phyloP scores from a whole-genome alignment of 92 coral and sea anemone species.

The Umimayanthus chanpuru region DNA sequence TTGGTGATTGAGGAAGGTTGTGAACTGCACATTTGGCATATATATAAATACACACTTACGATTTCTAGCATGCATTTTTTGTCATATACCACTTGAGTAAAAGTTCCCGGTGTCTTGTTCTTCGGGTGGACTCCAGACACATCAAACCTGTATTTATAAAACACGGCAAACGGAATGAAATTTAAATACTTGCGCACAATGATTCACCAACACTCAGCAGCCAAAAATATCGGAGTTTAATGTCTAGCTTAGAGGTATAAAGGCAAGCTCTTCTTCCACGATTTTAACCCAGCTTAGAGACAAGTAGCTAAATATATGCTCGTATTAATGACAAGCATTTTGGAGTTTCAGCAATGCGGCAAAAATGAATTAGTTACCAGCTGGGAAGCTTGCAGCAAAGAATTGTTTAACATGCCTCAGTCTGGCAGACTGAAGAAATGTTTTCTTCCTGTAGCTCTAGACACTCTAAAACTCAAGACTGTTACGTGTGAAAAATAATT shows the following conservation, averaged over 20 bases:
- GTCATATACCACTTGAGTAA: slow-evolving; percentile 95
- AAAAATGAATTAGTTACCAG: neutral
- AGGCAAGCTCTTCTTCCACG: too few relatives aligned
- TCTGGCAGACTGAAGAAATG: neutral
- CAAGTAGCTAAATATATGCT: too few relatives aligned
- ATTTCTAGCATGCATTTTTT: slow-evolving; percentile 82
- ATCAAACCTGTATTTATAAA: slow-evolving; percentile 77
- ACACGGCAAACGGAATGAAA: neutral
- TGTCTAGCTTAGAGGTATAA: too few relatives aligned
- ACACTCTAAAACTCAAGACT: neutral
- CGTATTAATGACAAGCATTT: too few relatives aligned
- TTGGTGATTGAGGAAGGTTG: neutral
- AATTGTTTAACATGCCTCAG: neutral
- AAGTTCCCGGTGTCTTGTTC: slow-evolving; percentile 97
- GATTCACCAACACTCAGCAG: neutral
- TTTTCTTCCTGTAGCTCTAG: neutral
- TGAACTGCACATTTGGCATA: neutral
- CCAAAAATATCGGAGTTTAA: too few relatives aligned
- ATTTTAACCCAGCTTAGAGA: too few relatives aligned
- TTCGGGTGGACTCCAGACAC: slow-evolving; percentile 95
- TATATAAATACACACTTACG: slow-evolving; percentile 62
- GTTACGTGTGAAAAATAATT: neutral
- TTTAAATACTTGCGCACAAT: neutral
- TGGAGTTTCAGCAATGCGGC: too few relatives aligned
- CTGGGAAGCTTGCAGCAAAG: neutral